These are phyloP conservation scores for Simalia tracyae DNA, from an alignment of 2,797 vertebrate species.

Conservation along the genomic window DNA sequence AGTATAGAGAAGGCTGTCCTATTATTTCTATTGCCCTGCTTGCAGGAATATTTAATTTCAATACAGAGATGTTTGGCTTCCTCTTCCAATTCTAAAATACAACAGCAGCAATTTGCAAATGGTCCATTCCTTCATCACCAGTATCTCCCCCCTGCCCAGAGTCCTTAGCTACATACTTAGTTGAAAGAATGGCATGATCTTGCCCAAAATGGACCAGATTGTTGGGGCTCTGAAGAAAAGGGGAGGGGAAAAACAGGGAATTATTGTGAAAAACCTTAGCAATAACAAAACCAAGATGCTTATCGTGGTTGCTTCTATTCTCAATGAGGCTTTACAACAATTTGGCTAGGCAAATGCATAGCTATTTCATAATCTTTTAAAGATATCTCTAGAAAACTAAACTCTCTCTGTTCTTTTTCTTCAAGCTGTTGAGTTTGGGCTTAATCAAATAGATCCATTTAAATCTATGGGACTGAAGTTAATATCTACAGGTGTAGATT, in stretches of 20 bases:
- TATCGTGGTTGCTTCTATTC: accelerated
- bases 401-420: not conserved
- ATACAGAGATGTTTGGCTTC: not conserved
- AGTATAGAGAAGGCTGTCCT: not conserved
- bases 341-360: not conserved
- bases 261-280: not conserved
- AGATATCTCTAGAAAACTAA: not conserved
- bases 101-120: accelerated
- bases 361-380: not conserved
- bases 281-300: not conserved
- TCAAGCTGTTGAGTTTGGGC: too few species aligned
- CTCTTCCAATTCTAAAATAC: not conserved
- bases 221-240: not conserved
- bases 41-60: not conserved
- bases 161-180: not conserved
- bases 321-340: not conserved
- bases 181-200: accelerated
- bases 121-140: not conserved
- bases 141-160: not conserved
- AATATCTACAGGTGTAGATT: not conserved
- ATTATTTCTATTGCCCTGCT: not conserved
- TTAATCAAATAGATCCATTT: not conserved
- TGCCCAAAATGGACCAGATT: not conserved
- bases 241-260: not conserved
- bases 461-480: not conserved